Evolutionary conservation across 53 echinoderm and acorn worm species (phyloP), one percentile per base, ranked within the genome.

Genomic region (Actinopyga echinites): DNA sequence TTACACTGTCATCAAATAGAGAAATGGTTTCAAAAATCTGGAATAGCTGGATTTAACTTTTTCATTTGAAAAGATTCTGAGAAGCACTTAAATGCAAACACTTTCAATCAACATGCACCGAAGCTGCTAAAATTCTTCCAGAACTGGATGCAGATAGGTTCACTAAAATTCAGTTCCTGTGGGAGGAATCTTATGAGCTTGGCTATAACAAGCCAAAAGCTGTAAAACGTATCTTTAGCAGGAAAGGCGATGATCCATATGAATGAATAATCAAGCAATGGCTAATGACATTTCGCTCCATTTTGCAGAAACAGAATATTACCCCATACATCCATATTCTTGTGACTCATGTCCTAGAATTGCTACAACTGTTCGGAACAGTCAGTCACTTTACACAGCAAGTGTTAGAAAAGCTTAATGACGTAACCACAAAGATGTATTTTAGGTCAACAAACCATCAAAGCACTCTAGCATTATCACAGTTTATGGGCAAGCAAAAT

Each of bases 391-490:
- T 85, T 28, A 64, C 77, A 19, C 86, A 85, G 30, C 65, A 85
- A 61, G 86, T 64, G 13, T 56, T 85, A 26, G 86, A 85, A 44
- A 85, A 85, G 35, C 61, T 85, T 3, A 85, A 85, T 43, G 86
- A 75, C 19, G 33, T 85, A 13, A 78, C 78, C n/a, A 85, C 65
- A 25, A 79, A 85, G 79, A 28, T 49, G 32, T 85, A 79, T 30
- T 85, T 85, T 49, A 75, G 86, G 30, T 75, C 75, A 10, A 85
- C 79, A 11, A 85, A 79, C 31, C 69, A 56, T 30, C 26, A 63
- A 68, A 83, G 52, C 9, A 32, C 29, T 30, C 24, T 45, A 28
- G 75, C 65, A 23, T 64, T 85, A 5, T 33, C 77, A 58, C 85
- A 85, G 79, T 64, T 63, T 61, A 45, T 67, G 83, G 24, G 44